A percentile compares a stretch with the other conserved stretches of the same genome.
Evolutionary conservation across 2,113 vertebrate genomes (phyloP).

Genomic region (Chlamydotis undulata): DNA sequence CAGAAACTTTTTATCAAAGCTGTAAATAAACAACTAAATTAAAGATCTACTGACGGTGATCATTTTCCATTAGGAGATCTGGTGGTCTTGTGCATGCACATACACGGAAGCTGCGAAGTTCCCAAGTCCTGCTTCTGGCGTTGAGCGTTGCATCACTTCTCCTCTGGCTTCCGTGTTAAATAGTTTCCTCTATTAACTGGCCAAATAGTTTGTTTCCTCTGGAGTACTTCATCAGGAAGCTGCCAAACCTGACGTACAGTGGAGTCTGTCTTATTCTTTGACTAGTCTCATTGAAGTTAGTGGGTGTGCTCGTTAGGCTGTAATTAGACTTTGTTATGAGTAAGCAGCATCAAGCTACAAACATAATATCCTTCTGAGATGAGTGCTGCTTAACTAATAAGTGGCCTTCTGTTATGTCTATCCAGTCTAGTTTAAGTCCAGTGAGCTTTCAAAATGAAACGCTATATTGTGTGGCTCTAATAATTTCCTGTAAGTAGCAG

Average conservation of each 20-base stretch:
- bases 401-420: constrained; percentile 5
- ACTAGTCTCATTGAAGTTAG: not conserved
- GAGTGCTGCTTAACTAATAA: constrained; percentile 18
- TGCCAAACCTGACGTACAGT: constrained; percentile 28
- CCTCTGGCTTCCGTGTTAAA: not conserved
- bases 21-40: not conserved
- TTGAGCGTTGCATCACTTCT: constrained; percentile 16
- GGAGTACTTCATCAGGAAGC: constrained; percentile 31
- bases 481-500: not conserved
- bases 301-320: constrained; percentile 29
- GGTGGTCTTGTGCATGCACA: not conserved
- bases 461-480: not conserved
- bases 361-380: constrained; percentile 31
- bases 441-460: constrained; percentile 29
- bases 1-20: not conserved
- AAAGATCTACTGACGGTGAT: not conserved
- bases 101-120: accelerated
- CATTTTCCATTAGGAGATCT: not conserved
- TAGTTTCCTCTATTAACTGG: constrained; percentile 63
- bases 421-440: not conserved
- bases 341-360: constrained; percentile 29
- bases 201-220: constrained; percentile 41
- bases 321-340: constrained; percentile 54
- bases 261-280: constrained; percentile 2
- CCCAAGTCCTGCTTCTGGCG: not conserved